Conservation (phyloP, 2,888 invertebrate genomes). For the Portevinia maculata region DNA sequence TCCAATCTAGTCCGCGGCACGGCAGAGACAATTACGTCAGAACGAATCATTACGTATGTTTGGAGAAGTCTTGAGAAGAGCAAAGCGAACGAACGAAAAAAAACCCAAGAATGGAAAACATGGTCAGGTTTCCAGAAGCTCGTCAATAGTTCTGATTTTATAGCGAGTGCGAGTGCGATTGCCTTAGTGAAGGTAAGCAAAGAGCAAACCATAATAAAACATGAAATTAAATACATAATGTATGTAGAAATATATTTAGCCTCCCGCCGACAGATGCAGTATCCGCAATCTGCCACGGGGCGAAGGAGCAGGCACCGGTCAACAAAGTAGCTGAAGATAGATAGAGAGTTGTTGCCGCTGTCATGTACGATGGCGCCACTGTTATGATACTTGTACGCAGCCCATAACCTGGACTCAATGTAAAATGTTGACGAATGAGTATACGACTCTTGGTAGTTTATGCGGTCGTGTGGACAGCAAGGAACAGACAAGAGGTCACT, state of each 20-base stretch:
- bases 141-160: slow-evolving; percentile 13
- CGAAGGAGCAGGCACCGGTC: slow-evolving; percentile 4
- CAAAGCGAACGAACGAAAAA: slow-evolving; percentile 19
- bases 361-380: slow-evolving; percentile 68
- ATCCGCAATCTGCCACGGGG: background rate
- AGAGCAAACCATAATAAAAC: slow-evolving; percentile 60
- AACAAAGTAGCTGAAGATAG: slow-evolving; percentile 56
- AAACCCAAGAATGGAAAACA: slow-evolving; percentile 41
- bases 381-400: slow-evolving; percentile 71
- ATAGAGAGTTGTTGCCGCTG: slow-evolving; percentile 60
- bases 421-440: slow-evolving; percentile 68
- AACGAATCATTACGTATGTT: slow-evolving; percentile 54
- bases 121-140: slow-evolving; percentile 55
- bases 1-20: slow-evolving; percentile 29
- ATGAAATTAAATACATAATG: slow-evolving; percentile 59
- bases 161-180: slow-evolving; percentile 54
- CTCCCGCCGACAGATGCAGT: slow-evolving; percentile 34
- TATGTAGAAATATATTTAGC: slow-evolving; percentile 40
- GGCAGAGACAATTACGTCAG: slow-evolving; percentile 64
- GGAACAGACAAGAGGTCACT: slow-evolving; percentile 59
- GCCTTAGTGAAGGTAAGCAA: slow-evolving; percentile 59
- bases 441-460: slow-evolving; percentile 56
- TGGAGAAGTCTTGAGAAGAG: slow-evolving; percentile 25
- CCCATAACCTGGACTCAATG: slow-evolving; percentile 65
- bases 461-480: slow-evolving; percentile 50